phyloP scores from a whole-genome alignment of 2,113 vertebrate genomes.

The Pollimyrus isidori region DNA sequence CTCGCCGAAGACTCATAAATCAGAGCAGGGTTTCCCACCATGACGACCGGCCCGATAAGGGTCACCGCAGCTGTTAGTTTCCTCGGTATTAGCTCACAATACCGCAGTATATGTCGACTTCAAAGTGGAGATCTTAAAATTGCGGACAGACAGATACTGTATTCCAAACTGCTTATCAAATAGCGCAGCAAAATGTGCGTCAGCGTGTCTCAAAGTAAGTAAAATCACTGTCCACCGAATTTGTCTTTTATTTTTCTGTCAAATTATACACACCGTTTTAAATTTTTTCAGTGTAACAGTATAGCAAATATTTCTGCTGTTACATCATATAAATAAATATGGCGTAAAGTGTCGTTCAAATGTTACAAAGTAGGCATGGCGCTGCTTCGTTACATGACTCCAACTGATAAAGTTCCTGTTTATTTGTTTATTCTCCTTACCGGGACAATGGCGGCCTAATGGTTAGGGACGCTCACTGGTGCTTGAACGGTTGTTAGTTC shows the following conservation, averaged over 20 bases:
- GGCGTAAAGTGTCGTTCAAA: neutral
- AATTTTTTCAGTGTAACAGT: neutral
- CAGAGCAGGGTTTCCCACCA: neutral
- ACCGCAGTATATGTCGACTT: neutral
- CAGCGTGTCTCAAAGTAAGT: neutral
- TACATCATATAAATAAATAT: neutral
- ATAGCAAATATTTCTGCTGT: neutral
- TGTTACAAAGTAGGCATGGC: neutral
- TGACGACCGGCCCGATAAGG: neutral
- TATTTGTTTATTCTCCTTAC: neutral
- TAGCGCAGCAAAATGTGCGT: neutral
- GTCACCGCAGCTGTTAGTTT: neutral
- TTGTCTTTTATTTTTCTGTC: neutral
- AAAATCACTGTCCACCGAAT: neutral
- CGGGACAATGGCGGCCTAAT: no score
- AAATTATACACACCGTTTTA: neutral
- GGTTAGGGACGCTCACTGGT: no score
- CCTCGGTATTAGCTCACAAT: neutral
- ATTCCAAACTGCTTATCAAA: neutral
- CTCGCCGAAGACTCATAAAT: neutral
- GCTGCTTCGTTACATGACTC: neutral
- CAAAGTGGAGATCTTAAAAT: neutral
- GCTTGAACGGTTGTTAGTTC: no score
- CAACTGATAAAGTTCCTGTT: neutral
- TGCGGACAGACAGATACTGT: neutral